phyloP scores from a whole-genome alignment of 2,113 vertebrate species.

The Lophius piscatorius region DNA sequence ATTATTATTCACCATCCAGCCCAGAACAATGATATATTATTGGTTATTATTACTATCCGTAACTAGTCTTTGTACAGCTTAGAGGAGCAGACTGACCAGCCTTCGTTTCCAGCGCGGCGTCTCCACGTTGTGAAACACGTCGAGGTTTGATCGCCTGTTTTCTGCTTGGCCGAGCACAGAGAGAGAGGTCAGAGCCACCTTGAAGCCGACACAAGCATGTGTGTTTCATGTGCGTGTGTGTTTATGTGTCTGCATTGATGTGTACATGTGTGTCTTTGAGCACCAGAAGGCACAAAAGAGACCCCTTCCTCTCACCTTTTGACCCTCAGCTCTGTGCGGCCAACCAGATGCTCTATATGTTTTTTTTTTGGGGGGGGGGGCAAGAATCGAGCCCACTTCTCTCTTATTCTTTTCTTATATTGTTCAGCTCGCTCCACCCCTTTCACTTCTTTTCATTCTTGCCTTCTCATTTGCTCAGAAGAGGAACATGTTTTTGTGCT shows the following conservation, averaged over 20 bases:
- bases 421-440: conserved; percentile 34
- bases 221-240: conserved; percentile 19
- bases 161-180: conserved; percentile 74
- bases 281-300: conserved; percentile 80
- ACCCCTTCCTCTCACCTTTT: conserved; percentile 79
- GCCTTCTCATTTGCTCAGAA: conserved; percentile 63
- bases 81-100: conserved; percentile 68
- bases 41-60: conserved; percentile 81
- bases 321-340: conserved; percentile 69
- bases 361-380: neutral
- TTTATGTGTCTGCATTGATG: conserved; percentile 31
- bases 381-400: conserved; percentile 35
- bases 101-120: conserved; percentile 51
- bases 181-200: conserved; percentile 69
- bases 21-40: conserved; percentile 82
- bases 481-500: conserved; percentile 62
- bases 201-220: conserved; percentile 58
- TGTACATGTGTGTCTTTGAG: conserved; percentile 49
- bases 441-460: conserved; percentile 36
- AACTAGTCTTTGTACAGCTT: conserved; percentile 82
- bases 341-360: conserved; percentile 60
- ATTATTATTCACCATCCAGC: conserved; percentile 78
- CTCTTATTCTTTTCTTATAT: conserved; percentile 44
- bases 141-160: conserved; percentile 52
- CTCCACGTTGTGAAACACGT: conserved; percentile 55